These are phyloP conservation scores for Borostomias antarcticus DNA, from an alignment of 2,797 vertebrate genomes.

Conservation along the genomic window DNA sequence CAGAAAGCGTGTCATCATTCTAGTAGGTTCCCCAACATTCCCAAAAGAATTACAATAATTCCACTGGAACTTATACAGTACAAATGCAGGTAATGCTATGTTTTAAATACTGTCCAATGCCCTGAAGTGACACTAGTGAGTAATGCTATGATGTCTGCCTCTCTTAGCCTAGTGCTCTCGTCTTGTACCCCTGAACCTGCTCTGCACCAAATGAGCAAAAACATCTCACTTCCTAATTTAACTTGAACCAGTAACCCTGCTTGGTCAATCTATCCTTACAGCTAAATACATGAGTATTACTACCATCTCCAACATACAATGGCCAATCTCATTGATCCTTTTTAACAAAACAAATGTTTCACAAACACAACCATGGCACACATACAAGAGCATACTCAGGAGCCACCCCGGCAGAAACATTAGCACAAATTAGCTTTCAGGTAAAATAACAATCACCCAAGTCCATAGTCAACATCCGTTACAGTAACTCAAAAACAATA, in stretches of 20 bases:
- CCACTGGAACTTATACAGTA: background rate
- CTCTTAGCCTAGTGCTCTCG: too few species aligned
- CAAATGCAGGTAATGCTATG: background rate
- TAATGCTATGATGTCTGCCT: too few species aligned
- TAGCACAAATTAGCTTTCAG: slow-evolving; percentile 24
- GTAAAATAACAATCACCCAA: slow-evolving; percentile 35
- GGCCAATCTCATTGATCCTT: slow-evolving; percentile 14
- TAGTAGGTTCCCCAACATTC: background rate
- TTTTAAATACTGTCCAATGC: slow-evolving; percentile 3
- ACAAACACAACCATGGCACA: slow-evolving; percentile 53
- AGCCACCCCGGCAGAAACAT: background rate
- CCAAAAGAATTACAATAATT: too few species aligned
- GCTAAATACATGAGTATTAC: slow-evolving; percentile 37
- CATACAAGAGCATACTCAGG: slow-evolving; percentile 28
- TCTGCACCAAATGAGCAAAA: background rate
- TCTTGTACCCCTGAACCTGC: too few species aligned
- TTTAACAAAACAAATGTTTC: slow-evolving; percentile 38
- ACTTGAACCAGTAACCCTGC: slow-evolving; percentile 4
- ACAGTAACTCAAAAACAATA: slow-evolving; percentile 40
- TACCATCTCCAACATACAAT: slow-evolving; percentile 24
- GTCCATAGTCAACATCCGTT: slow-evolving; percentile 36
- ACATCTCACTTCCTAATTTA: background rate
- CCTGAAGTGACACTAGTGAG: background rate
- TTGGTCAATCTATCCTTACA: slow-evolving; percentile 38
- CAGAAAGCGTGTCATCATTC: background rate